phyloP scores from a whole-genome alignment of 2,113 vertebrate genomes.

The Cephalopholis sonnerati region DNA sequence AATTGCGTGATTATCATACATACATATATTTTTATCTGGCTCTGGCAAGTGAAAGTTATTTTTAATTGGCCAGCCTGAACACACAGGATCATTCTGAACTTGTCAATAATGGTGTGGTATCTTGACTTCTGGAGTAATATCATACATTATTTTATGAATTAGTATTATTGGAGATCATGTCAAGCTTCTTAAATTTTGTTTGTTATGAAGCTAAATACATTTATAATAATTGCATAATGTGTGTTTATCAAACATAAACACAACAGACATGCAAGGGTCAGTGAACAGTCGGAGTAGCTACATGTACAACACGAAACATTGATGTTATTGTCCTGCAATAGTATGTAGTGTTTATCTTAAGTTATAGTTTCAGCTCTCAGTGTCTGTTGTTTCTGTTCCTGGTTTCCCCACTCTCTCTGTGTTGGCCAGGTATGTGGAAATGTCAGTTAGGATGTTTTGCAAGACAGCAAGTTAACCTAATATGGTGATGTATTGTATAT shows the following conservation, averaged over 20 bases:
- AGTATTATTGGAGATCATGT: not conserved
- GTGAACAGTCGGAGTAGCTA: not conserved
- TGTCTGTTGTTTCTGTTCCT: not conserved
- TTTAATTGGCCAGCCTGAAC: too few species aligned
- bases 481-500: not conserved
- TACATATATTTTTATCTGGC: too few species aligned
- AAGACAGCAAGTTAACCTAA: not conserved
- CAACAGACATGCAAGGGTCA: not conserved
- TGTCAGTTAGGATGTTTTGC: not conserved
- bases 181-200: not conserved
- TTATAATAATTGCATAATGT: not conserved
- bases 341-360: not conserved
- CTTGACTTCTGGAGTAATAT: not conserved
- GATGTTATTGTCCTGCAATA: not conserved
- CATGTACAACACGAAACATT: not conserved
- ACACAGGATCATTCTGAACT: too few species aligned
- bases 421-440: not conserved
- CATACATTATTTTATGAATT: not conserved
- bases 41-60: too few species aligned
- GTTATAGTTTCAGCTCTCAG: not conserved
- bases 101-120: too few species aligned
- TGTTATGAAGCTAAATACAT: not conserved
- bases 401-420: not conserved
- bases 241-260: not conserved
- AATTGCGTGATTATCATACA: not conserved